These are phyloP conservation scores for Chaetops frenatus DNA, from an alignment of 2,113 vertebrate genomes.

Conservation along the genomic window DNA sequence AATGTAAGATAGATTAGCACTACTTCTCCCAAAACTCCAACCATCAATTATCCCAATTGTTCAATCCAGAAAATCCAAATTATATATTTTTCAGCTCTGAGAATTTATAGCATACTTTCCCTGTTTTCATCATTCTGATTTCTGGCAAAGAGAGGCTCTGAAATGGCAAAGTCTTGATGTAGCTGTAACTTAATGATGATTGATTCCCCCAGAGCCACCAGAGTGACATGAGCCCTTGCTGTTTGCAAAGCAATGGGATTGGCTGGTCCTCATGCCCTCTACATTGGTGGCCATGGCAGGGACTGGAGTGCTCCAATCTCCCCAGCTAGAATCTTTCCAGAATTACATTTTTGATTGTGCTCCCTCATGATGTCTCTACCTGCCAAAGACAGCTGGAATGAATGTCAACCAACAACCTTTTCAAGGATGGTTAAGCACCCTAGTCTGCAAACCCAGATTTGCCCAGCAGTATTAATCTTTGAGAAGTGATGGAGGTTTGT, in stretches of 20 bases:
- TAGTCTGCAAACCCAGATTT: background rate
- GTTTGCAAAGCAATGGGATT: background rate
- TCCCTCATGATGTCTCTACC: background rate
- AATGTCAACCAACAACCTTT: background rate
- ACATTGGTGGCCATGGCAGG: background rate
- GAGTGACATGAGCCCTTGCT: background rate
- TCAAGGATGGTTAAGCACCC: background rate
- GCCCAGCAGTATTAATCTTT: background rate
- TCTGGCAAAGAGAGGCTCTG: background rate
- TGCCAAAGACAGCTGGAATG: background rate
- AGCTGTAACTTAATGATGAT: background rate
- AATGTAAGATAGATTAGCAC: background rate
- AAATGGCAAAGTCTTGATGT: background rate
- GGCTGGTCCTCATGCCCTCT: background rate
- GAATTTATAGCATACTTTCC: background rate
- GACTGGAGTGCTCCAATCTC: background rate
- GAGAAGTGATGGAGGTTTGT: background rate
- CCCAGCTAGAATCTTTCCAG: background rate
- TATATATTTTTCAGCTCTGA: background rate
- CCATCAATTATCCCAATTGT: background rate
- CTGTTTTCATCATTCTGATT: background rate
- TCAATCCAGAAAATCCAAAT: background rate
- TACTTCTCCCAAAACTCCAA: background rate
- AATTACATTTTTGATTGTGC: background rate
- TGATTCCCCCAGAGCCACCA: background rate